phyloP scores from a whole-genome alignment of 2,797 vertebrate species.

The Spondyliosoma cantharus region DNA sequence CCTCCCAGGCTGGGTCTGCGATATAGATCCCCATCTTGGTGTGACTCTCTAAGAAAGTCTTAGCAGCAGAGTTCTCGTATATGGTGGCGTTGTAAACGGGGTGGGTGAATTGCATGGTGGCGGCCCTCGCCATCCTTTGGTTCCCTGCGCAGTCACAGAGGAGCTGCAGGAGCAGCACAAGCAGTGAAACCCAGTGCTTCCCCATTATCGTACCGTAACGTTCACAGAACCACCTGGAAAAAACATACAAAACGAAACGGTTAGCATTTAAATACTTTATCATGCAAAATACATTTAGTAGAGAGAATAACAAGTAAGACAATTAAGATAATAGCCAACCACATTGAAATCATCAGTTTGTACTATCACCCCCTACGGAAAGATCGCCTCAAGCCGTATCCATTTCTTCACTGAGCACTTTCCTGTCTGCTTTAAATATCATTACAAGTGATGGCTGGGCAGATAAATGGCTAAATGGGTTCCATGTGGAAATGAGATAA shows the following conservation, averaged over 20 bases:
- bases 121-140: constrained; percentile 80
- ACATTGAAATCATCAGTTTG: constrained; percentile 2
- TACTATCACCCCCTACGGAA: background rate
- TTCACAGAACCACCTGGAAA: constrained; percentile 86
- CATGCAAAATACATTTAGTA: background rate
- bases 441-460: constrained; percentile 49
- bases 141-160: constrained; percentile 86
- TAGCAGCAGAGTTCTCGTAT: constrained; percentile 98
- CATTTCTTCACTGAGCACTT: constrained; percentile 27
- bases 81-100: constrained; percentile 94
- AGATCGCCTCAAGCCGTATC: constrained; percentile 3
- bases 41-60: constrained; percentile 94
- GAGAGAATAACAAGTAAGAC: background rate
- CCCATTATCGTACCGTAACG: constrained; percentile 89
- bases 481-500: constrained; percentile 63
- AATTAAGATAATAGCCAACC: background rate
- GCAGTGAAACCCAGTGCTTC: constrained; percentile 85
- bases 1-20: constrained; percentile 89
- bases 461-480: constrained; percentile 65
- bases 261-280: constrained; percentile 6
- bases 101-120: constrained; percentile 90
- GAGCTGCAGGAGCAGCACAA: constrained; percentile 86
- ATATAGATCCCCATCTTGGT: constrained; percentile 96
- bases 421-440: constrained; percentile 48
- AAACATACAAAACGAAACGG: constrained; percentile 34